These are phyloP conservation scores for Cerastoderma edule DNA, from an alignment of 2,888 invertebrate species.

Conservation along the genomic window DNA sequence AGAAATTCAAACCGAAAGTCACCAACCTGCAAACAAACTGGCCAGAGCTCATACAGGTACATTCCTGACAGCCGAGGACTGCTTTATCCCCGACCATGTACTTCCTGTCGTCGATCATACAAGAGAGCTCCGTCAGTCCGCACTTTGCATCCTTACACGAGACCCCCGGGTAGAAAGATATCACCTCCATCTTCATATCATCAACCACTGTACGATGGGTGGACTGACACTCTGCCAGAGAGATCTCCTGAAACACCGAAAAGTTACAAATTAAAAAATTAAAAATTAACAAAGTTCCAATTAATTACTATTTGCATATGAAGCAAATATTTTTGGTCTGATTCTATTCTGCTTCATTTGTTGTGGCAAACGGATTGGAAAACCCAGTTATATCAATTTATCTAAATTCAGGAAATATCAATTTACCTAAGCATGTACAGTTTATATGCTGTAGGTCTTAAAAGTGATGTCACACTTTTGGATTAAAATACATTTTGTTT, in stretches of 20 bases:
- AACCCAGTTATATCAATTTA: no score
- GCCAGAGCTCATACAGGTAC: constrained; percentile 72
- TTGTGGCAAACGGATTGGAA: no score
- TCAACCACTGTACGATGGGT: constrained; percentile 62
- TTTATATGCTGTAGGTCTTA: no score
- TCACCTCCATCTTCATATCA: constrained; percentile 65
- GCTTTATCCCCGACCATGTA: constrained; percentile 68
- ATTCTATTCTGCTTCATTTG: no score
- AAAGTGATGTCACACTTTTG: no score
- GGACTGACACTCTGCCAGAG: constrained; percentile 63
- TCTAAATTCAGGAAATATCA: no score
- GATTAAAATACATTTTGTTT: no score
- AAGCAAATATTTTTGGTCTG: no score
- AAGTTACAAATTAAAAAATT: no score
- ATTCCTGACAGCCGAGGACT: constrained; percentile 74
- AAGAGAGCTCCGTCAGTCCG: constrained; percentile 57
- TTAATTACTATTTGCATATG: no score
- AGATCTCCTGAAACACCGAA: constrained; percentile 41
- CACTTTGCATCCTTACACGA: constrained; percentile 74
- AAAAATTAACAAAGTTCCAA: no score
- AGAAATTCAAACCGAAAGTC: constrained; percentile 6
- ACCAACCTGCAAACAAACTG: constrained; percentile 73
- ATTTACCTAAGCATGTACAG: no score
- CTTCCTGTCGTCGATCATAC: constrained; percentile 66
- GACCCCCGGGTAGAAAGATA: constrained; percentile 71